Evolutionary conservation across 2,888 invertebrate genomes (phyloP), one percentile per base, ranked within the genome.

Genomic region (Pterostichus niger): DNA sequence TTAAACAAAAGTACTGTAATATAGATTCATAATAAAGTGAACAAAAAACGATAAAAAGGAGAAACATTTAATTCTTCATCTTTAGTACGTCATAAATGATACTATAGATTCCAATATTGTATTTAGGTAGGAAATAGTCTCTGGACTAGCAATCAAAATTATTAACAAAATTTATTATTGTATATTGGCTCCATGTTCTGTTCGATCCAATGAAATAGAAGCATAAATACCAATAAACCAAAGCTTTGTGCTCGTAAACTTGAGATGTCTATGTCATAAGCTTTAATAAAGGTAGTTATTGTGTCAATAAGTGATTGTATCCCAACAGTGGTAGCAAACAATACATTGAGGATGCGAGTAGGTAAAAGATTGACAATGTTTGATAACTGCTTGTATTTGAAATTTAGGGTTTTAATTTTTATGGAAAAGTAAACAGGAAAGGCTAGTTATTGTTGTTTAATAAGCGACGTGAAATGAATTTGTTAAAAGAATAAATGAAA

Each of bases 301-400:
- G 35, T 33, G 13, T 64, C 64, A 64, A 64, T 64, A 64, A 35
- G 33, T 35, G 35, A 49, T 40, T 40, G 1, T 6, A 40, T 40
- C 9, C 40, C 7, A 40, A 3, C 49, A 49, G 5, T 49, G 49
- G 49, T n/a, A 11, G n/a, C 49, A 49, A 49, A 49, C 49, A 49
- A 10, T 40, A 40, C 40, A 9, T 40, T 40, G 40, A 13, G 33
- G 35, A 35, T 10, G 31, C 35, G 64, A 13, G 64, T 0, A n/a
- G 33, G 13, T n/a, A 64, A 64, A 49, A 64, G 40, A n/a, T 64
- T 64, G 4, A 64, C n/a, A 64, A 64, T 13, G n/a, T 64, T n/a
- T 64, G 64, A 13, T 40, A 6, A 35, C 5, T 64, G 33, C 33
- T 13, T 49, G 49, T 49, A 11, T 49, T 6, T n/a, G 24, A 31